Percentiles rank a stretch among this genome's conserved stretches.
phyloP scores from a whole-genome alignment of 2,113 vertebrate genomes.

The Serilophus lunatus region DNA sequence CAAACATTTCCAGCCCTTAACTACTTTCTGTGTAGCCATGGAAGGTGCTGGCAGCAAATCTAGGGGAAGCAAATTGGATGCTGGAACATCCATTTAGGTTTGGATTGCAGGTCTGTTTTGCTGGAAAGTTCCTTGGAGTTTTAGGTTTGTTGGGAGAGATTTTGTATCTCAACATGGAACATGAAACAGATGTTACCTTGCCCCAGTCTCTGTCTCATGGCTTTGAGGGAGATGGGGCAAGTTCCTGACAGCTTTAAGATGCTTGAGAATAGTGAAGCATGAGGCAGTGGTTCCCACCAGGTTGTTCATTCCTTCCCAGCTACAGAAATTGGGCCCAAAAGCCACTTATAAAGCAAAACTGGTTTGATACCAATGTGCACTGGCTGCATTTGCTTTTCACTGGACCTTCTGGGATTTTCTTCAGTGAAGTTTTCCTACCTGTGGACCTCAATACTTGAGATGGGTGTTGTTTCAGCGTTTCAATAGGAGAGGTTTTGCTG shows the following conservation, averaged over 20 bases:
- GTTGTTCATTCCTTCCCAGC: background rate
- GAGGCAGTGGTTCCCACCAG: background rate
- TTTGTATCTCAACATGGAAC: accelerated
- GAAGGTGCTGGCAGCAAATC: background rate
- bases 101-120: background rate
- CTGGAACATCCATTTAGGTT: background rate
- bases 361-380: background rate
- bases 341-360: background rate
- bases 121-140: background rate
- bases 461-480: background rate
- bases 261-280: background rate
- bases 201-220: background rate
- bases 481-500: background rate
- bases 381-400: background rate
- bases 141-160: background rate
- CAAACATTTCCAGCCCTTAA: background rate
- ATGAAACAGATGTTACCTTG: background rate
- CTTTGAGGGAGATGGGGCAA: background rate
- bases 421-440: background rate
- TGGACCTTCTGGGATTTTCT: background rate
- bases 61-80: background rate
- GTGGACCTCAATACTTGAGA: background rate
- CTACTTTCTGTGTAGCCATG: background rate
- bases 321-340: background rate
- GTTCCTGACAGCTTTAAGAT: background rate